These are phyloP conservation scores for Falco punctatus DNA, from an alignment of 2,113 vertebrate genomes.

Conservation along the genomic window DNA sequence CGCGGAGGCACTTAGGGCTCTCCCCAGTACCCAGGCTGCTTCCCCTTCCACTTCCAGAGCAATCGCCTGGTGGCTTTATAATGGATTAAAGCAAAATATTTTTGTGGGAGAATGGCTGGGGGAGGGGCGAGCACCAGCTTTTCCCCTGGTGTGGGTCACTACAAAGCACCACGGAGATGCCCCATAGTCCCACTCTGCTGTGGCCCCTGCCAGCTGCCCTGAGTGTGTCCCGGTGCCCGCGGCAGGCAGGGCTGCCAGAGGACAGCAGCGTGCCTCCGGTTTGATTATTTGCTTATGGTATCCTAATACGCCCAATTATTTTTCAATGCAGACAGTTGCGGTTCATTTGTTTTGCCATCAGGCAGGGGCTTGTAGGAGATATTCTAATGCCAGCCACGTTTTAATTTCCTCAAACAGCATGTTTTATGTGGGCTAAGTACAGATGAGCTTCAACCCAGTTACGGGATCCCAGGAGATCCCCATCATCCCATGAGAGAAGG, in stretches of 20 bases:
- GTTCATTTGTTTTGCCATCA: not conserved
- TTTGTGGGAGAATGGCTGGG: not conserved
- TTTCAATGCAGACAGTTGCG: not conserved
- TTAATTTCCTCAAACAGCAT: rapidly evolving
- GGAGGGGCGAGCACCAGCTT: not conserved
- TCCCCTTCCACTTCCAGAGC: not conserved
- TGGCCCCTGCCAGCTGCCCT: not conserved
- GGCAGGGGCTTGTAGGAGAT: not conserved
- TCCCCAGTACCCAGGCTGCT: rapidly evolving
- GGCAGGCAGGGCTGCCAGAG: not conserved
- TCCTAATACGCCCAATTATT: not conserved
- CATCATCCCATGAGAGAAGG: not conserved
- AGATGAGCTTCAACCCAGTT: not conserved
- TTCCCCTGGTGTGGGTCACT: not conserved
- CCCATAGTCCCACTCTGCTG: rapidly evolving
- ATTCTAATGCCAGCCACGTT: not conserved
- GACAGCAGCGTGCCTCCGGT: not conserved
- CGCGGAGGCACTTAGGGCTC: rapidly evolving
- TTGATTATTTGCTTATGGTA: not conserved
- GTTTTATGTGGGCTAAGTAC: not conserved
- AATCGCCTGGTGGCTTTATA: rapidly evolving
- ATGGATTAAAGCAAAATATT: not conserved
- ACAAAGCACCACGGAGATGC: rapidly evolving
- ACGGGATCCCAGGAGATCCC: not conserved
- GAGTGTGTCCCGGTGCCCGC: rapidly evolving